Evolutionary conservation across 2,888 invertebrate species (phyloP), one percentile per base, ranked within the genome.

Genomic region (Cryptus viduatorius): DNA sequence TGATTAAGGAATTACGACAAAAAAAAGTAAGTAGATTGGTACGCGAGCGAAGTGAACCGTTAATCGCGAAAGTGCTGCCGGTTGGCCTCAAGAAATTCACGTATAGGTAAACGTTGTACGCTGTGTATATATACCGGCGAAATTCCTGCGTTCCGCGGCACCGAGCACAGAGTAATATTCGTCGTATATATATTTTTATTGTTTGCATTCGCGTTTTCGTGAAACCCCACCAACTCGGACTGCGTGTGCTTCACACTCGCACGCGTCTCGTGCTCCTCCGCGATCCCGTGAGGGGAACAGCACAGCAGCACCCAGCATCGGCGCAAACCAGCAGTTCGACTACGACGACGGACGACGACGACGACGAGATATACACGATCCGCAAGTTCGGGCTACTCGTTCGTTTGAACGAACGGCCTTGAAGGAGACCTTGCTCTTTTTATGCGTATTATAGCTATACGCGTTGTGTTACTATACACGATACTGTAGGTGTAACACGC

Each of bases 341-440:
- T 53, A 64, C 29, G 59, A 59, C 65, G 71, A 72, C 46, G 73
- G 59, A 59, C 65, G 71, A 72, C 46, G 59, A 59, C 65, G 71
- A 72, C 46, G 77, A 67, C 65, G 48, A 67, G 77, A 71, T 77
- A 71, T 68, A 53, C 24, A 12, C 59, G 59, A 71, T 53, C 53
- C 71, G 53, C 59, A 56, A 72, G 59, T 72, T 44, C 72, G 72
- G 59, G 67, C 82, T 67, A 80, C 76, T 78, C 76, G 37, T 37
- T 29, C 65, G 68, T 75, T 64, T 72, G 78, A 77, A 82, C 44
- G 78, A 78, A 82, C 82, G 82, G 59, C 82, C 82, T 82, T 82
- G 82, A 78, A 59, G 37, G 56, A 78, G 82, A 78, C 78, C 82
- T 78, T 82, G 82, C 78, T 78, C 82, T 73, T 82, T 69, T 78